Conservation (phyloP, 2,113 vertebrate species). For the Syngnathus typhle region DNA sequence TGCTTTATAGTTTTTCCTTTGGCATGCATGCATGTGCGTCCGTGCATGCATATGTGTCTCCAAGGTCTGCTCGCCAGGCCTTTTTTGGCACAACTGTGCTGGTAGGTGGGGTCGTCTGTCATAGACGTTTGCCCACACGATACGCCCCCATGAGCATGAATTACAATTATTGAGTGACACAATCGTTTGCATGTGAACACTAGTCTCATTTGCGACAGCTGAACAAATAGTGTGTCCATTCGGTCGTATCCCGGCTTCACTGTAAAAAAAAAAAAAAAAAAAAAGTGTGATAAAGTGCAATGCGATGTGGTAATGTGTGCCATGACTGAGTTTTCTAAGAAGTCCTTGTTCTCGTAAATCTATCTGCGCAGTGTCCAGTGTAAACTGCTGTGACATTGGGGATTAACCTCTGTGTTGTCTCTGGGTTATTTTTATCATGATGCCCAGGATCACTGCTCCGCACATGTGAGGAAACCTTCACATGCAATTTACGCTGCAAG, state of each 20-base stretch:
- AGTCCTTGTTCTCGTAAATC: constrained; percentile 51
- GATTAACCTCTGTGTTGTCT: constrained; percentile 58
- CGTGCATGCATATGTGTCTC: not conserved
- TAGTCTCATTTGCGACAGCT: not conserved
- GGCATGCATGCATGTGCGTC: not conserved
- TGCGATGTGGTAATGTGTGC: constrained; percentile 34
- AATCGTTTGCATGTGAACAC: not conserved
- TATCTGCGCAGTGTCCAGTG: constrained; percentile 49
- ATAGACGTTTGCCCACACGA: constrained; percentile 12
- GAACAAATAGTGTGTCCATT: not conserved
- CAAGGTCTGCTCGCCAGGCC: constrained; percentile 8
- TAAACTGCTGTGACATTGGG: constrained; percentile 54
- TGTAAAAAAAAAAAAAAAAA: not conserved
- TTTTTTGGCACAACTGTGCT: constrained; percentile 23
- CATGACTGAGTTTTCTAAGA: constrained; percentile 52
- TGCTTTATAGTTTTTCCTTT: constrained; percentile 32
- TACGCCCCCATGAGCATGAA: not conserved
- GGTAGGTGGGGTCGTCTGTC: constrained; percentile 8
- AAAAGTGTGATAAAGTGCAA: constrained; percentile 8
- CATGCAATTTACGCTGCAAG: not conserved
- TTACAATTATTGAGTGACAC: not conserved
- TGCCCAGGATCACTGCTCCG: constrained; percentile 17
- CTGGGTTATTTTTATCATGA: constrained; percentile 53
- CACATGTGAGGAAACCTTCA: constrained; percentile 26
- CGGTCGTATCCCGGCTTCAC: constrained; percentile 1